phyloP scores from a whole-genome alignment of 1,140 invertebrate genomes.

The Drosophila truncata region DNA sequence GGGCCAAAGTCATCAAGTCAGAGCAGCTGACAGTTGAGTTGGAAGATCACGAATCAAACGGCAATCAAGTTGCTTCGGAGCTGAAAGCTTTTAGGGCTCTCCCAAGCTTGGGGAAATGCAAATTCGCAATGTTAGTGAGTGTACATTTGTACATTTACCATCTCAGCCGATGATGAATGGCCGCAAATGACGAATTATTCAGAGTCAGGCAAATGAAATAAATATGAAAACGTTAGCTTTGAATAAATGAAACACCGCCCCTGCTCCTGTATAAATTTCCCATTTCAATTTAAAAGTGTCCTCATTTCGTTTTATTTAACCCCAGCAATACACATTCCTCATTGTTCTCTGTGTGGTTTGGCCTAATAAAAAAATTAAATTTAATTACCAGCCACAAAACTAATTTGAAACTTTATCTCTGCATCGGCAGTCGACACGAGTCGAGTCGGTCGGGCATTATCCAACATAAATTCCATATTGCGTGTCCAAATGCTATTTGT shows the following conservation, averaged over 20 bases:
- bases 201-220: conserved; percentile 23
- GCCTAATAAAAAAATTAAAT: conserved; percentile 80
- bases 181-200: conserved; percentile 34
- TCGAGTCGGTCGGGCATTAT: conserved; percentile 53
- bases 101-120: conserved; percentile 39
- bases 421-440: conserved; percentile 60
- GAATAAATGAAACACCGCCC: conserved; percentile 5
- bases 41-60: conserved; percentile 76
- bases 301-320: conserved; percentile 43
- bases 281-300: conserved; percentile 41
- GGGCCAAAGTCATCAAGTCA: conserved; percentile 73
- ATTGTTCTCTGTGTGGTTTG: conserved; percentile 45
- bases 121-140: conserved; percentile 34
- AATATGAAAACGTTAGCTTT: conserved; percentile 1
- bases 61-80: conserved; percentile 60
- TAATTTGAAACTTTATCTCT: conserved; percentile 81
- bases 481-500: conserved; percentile 79
- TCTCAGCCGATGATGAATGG: conserved; percentile 31
- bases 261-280: conserved; percentile 5
- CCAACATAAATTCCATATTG: conserved; percentile 81
- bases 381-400: conserved; percentile 82
- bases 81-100: conserved; percentile 57
- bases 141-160: conserved; percentile 5
- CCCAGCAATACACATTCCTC: conserved; percentile 15
- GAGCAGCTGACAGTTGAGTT: conserved; percentile 63